These are phyloP conservation scores for Urosaurus nigricauda DNA, from an alignment of 2,797 vertebrate genomes.

Conservation along the genomic window DNA sequence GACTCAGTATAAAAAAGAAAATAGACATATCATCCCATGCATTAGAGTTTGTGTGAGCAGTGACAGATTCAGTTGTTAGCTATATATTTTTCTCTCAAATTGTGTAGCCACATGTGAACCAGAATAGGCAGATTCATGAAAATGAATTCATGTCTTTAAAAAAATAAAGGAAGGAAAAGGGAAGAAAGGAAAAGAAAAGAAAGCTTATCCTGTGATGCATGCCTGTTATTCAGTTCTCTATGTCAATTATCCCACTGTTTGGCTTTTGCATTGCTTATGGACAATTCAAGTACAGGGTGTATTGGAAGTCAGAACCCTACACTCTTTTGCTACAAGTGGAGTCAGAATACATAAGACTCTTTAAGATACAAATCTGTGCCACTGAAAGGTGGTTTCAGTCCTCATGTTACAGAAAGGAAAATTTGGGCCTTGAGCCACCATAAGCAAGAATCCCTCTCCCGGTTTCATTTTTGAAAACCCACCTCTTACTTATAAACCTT, in stretches of 20 bases:
- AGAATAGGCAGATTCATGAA: too few relatives aligned
- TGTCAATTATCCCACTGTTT: not conserved
- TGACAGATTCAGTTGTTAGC: too few relatives aligned
- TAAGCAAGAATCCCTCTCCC: slow-evolving; percentile 20
- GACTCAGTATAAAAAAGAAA: not conserved
- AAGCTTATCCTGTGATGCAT: not conserved
- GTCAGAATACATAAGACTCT: slow-evolving; percentile 1
- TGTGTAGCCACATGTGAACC: not conserved
- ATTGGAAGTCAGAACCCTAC: not conserved
- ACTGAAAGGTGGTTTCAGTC: slow-evolving; percentile 23
- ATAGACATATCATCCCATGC: not conserved
- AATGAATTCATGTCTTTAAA: not conserved
- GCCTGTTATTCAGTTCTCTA: not conserved
- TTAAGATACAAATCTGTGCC: not conserved
- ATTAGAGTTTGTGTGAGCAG: not conserved
- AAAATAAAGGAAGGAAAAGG: not conserved
- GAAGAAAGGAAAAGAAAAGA: not conserved
- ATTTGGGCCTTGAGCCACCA: slow-evolving; percentile 26
- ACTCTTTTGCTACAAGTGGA: slow-evolving; percentile 6
- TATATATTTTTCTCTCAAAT: not conserved
- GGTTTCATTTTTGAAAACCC: not conserved
- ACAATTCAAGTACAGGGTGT: not conserved
- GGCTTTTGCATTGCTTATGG: not conserved
- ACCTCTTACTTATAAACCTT: slow-evolving; percentile 40
- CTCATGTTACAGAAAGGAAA: slow-evolving; percentile 13